phyloP scores from a whole-genome alignment of 2,113 vertebrate genomes.

The Ptychochromis oligacanthus region DNA sequence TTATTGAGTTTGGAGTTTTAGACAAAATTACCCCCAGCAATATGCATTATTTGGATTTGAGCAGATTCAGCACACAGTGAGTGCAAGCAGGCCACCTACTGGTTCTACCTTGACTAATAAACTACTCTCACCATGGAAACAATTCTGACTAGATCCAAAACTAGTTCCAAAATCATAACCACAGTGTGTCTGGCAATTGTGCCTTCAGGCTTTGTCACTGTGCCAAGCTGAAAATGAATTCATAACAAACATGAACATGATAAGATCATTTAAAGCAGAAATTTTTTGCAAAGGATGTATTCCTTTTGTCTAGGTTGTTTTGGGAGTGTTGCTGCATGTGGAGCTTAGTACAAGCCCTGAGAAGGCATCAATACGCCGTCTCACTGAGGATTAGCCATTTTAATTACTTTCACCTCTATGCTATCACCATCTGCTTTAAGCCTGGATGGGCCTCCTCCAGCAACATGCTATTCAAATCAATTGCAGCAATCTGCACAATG shows the following conservation, averaged over 20 bases:
- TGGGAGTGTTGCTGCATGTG: not conserved
- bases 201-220: constrained; percentile 14
- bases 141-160: not conserved
- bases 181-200: constrained; percentile 8
- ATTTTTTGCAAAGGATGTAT: not conserved
- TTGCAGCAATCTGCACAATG: constrained; percentile 55
- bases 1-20: constrained; percentile 4
- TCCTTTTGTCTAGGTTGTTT: not conserved
- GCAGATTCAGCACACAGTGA: not conserved
- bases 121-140: constrained; percentile 38
- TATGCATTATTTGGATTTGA: not conserved
- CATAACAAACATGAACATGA: not conserved
- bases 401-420: constrained; percentile 73
- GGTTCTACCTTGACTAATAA: constrained; percentile 25
- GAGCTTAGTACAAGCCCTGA: not conserved
- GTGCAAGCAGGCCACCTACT: not conserved
- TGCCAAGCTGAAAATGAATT: constrained; percentile 23
- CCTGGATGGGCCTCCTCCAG: constrained; percentile 56
- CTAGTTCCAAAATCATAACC: constrained; percentile 18
- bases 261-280: not conserved
- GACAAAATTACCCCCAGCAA: not conserved
- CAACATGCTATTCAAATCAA: constrained; percentile 64
- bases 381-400: constrained; percentile 66
- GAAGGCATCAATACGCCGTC: constrained; percentile 46
- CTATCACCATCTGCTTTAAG: constrained; percentile 64